Base-by-base conservation (phyloP, 2,113 vertebrate genomes). In the Microtus montanus region DNA sequence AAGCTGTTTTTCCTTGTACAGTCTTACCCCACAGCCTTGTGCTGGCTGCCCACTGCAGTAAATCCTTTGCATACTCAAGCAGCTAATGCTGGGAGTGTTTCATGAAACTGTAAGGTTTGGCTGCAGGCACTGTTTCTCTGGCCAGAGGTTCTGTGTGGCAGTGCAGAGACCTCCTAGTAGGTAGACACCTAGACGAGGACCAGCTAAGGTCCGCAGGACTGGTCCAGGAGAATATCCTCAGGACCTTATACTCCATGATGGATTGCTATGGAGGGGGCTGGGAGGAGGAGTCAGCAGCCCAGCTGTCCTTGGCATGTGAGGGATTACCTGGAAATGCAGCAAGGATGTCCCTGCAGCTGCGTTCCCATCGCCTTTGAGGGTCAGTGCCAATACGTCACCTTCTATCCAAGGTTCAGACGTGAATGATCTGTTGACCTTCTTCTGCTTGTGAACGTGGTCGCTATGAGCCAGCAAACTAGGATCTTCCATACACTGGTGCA, bases 1-100 rank as follows among this genome's bases (percentile, higher is more conserved):
- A 71, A 52, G 17, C 2, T 49, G 95, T 92, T 28, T 92, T 94
- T 63, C 33, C 64, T 77, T 73, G 9, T 70, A n/a, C 94, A 63
- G 22, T 64, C 54, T 44, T 92, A 86, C 33, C 61, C 30, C 12
- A 47, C 61, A 7, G 6, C 10, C 66, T 74, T 63, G 5, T 71
- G 90, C 75, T 82, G 30, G 85, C 47, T 89, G 24, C 38, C 1
- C 12, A 14, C 95, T 92, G 68, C 14, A 1, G 38, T 89, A n/a
- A 93, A 85, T 89, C 30, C 64, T 87, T 73, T 61, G 61, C 44
- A 49, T 7, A 35, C 8, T 66, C 3, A 20, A 85, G 30, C 24
- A 52, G 26, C 15, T 73, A 26, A 2, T 35, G 6, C 28, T 38
- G 26, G 26, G 41, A 58, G 6, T 19, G 2, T 70, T 35, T 33